Base-by-base conservation (phyloP, 2,888 invertebrate species). In the Alentia gelatinosa region DNA sequence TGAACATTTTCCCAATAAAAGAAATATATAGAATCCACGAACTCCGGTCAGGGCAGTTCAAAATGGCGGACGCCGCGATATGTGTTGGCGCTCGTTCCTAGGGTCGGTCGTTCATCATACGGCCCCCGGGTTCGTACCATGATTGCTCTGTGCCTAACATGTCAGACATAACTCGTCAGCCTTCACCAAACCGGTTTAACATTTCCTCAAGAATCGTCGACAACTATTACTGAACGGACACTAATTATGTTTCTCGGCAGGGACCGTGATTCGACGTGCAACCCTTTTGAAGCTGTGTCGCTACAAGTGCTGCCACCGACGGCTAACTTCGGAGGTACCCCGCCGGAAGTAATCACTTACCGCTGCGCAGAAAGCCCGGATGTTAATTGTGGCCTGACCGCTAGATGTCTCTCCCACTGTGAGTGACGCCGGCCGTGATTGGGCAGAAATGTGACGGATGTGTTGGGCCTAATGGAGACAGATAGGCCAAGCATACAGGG, bases 361-460 rank as follows among this genome's bases (percentile, higher is more conserved):
- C 83, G 83, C 83, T 83, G 83, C 39, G 83, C 83, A 40, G 39
- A 83, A 83, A 83, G 83, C 83, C 83, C 83, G 83, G 39, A 83
- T 83, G 83, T 83, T 83, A 83, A 83, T 83, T 83, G 83, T 83
- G 83, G 39, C 83, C 39, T 83, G 83, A 83, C 83, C 83, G 83
- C 83, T 83, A 83, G 83, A 83, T 83, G 83, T 83, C 83, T 40
- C 83, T 83, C 83, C 83, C 19, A 83, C 83, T 83, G 83, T 23
- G 83, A 83, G 83, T 39, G 83, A 83, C 83, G 83, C 83, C 83
- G 39, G 19, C 15, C 26, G 26, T 83, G 83, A 83, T 83, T 83
- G 83, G 83, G 26, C 12, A 83, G 83, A 83, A 83, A 83, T 83
- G 83, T 83, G 83, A 83, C 83, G 83, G 83, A 83, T 83, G 40